Percentiles rank a stretch among this genome's conserved stretches.
These are phyloP conservation scores for Coecobrya sp. DNA, from an alignment of 2,888 invertebrate genomes.

Conservation along the genomic window DNA sequence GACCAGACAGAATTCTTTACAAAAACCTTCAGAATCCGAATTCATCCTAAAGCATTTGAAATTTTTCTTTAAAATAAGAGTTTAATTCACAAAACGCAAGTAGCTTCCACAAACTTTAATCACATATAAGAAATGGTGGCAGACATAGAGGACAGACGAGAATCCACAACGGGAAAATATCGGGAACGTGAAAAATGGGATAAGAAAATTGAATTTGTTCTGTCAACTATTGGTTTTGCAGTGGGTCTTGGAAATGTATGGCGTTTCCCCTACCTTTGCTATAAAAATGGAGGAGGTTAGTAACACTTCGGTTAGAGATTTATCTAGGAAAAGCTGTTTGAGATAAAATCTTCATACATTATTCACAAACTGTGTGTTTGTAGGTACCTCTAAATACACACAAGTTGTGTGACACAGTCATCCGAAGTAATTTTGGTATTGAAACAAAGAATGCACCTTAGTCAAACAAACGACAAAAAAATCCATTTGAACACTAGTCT, in stretches of 20 bases:
- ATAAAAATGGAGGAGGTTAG: constrained; percentile 86
- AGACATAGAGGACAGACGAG: background rate
- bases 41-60: background rate
- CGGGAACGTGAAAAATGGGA: constrained; percentile 87
- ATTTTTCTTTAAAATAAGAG: background rate
- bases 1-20: background rate
- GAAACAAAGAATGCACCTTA: too few relatives aligned
- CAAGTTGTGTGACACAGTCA: background rate
- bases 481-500: too few relatives aligned
- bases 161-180: constrained; percentile 63
- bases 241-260: constrained; percentile 90
- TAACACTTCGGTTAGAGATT: background rate
- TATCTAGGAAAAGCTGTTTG: too few relatives aligned
- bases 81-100: background rate
- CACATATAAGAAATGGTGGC: background rate
- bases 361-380: background rate
- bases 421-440: too few relatives aligned
- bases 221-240: constrained; percentile 90
- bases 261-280: constrained; percentile 86
- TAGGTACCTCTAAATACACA: background rate
- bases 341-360: background rate
- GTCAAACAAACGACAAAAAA: too few relatives aligned
- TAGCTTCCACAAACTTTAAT: background rate
- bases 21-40: background rate
- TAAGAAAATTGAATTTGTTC: constrained; percentile 89